Conservation (phyloP, 1,140 invertebrate genomes). For the Himalopsyche phryganea region DNA sequence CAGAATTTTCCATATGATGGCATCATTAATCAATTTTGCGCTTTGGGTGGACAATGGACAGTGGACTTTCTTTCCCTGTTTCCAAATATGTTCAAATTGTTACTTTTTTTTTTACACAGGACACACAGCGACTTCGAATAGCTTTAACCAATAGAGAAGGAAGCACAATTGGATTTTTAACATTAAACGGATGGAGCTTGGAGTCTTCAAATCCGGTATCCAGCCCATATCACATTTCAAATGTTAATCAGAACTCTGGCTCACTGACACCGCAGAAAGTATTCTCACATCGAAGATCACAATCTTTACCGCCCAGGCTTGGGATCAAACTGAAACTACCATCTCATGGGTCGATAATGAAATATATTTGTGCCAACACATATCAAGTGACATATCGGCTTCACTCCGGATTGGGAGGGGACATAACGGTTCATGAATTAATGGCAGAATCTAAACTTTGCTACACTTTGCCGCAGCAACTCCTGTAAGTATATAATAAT, state of each 20-base stretch:
- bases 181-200: conserved; percentile 76
- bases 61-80: too few relatives aligned
- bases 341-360: conserved; percentile 47
- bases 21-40: too few relatives aligned
- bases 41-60: too few relatives aligned
- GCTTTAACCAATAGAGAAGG: conserved; percentile 58
- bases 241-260: conserved; percentile 17
- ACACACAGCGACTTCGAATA: conserved; percentile 59
- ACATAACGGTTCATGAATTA: conserved; percentile 89
- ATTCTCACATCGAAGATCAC: conserved; percentile 73
- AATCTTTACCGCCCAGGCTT: conserved; percentile 78
- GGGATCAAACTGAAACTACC: conserved; percentile 79
- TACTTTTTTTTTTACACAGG: too few relatives aligned
- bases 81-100: too few relatives aligned
- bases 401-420: conserved; percentile 84
- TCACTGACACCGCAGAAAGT: conserved; percentile 27
- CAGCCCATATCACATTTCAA: conserved; percentile 62
- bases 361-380: conserved; percentile 72
- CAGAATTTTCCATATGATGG: too few relatives aligned
- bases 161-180: conserved; percentile 76
- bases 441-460: conserved; percentile 88
- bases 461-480: conserved; percentile 81
- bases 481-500: conserved; percentile 68
- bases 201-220: conserved; percentile 69
- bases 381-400: conserved; percentile 83